Evolutionary conservation across 2,797 vertebrate genomes (phyloP), one percentile per base, ranked within the genome.

Genomic region (Sternarchorhynchus goeldii): DNA sequence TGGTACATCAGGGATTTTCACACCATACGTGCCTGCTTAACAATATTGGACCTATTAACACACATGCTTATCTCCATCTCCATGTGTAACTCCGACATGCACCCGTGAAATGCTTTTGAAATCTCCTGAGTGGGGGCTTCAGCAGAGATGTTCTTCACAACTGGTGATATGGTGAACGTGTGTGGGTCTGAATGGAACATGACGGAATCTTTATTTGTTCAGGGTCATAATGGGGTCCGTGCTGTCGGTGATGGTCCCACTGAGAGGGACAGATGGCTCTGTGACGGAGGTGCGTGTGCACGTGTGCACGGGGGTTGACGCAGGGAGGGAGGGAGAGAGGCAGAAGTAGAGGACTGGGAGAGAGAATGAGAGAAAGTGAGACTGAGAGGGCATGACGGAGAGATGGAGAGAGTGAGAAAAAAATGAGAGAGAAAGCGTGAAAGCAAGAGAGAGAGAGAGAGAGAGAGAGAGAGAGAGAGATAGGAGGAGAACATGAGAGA

Each of bases 211-310:
- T 45, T 71, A 71, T 74, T 73, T 50, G 10, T 53, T 79, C 63
- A 66, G 29, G 3, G 25, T 58, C 75, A 32, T 62, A 77, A 62
- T 41, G 31, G 12, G 18, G 73, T n/a, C 36, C 79, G 75, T 59
- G 21, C 71, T 41, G 50, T 62, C 53, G 67, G 20, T 32, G 31
- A 41, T 62, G 59, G 72, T 65, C 72, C 74, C 67, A 41, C 57
- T 36, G 65, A 59, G 57, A 59, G 50, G 72, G 21, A 79, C 79
- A 79, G 73, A 79, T 73, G 79, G 68, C 18, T 63, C 55, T 39
- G 64, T 73, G 39, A 72, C 45, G 18, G 50, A 66, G 63, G 64
- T 45, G 64, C 45, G 31, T 60, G 20, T 67, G 55, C 34, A 20
- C 36, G 53, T 50, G 34, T 20, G 29, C 32, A 32, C 55, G 29